Conservation (phyloP, 2,113 vertebrate genomes). For the Dicentrarchus labrax region DNA sequence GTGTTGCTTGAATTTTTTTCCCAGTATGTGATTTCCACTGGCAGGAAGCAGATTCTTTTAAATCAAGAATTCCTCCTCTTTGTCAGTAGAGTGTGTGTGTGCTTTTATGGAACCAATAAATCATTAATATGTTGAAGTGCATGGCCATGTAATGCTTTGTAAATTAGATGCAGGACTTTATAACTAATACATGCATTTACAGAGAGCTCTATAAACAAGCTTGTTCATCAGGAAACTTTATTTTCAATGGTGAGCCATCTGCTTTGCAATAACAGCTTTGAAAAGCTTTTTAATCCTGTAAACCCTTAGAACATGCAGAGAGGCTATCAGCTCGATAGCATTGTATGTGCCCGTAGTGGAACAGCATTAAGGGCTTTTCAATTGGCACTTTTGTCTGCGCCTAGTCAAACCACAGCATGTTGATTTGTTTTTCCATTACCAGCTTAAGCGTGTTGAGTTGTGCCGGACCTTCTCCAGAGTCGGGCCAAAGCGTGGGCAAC, state of each 20-base stretch:
- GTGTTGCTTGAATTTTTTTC: background rate
- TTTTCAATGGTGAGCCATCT: background rate
- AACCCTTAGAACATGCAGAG: background rate
- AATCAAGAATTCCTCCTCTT: background rate
- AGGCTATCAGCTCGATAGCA: background rate
- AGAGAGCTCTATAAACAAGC: background rate
- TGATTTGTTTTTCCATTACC: too few relatives aligned
- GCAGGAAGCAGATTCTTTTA: background rate
- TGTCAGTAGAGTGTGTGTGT: background rate
- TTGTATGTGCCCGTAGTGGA: background rate
- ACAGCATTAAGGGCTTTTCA: background rate
- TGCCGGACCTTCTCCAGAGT: too few relatives aligned
- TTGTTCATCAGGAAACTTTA: background rate
- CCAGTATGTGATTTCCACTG: background rate
- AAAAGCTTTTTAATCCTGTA: background rate
- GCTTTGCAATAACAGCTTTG: background rate
- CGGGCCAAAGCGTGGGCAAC: too few relatives aligned
- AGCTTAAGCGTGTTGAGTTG: too few relatives aligned
- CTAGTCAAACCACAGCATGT: too few relatives aligned
- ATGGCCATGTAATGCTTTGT: slow-evolving; percentile 41
- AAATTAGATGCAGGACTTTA: slow-evolving; percentile 35
- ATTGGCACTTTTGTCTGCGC: too few relatives aligned
- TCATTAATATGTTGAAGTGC: slow-evolving; percentile 49
- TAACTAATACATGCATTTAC: slow-evolving; percentile 43
- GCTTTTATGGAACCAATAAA: slow-evolving; percentile 28